Base-by-base conservation (phyloP, 2,888 invertebrate genomes). In the Iselma pallidipennis region DNA sequence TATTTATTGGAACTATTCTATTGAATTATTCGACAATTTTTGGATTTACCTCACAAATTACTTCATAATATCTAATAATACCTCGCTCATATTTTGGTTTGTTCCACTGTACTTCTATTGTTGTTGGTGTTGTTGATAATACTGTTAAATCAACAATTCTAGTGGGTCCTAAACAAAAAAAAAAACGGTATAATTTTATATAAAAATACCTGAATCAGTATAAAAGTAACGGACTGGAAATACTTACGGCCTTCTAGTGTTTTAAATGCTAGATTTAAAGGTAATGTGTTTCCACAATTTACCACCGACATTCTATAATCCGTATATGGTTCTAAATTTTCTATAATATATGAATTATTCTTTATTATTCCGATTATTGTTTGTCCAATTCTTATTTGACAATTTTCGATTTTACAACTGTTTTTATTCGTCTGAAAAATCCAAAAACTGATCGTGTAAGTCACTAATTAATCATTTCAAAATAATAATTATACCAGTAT, bases 161-260 rank as follows among this genome's bases (percentile, higher is more conserved):
- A 49, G 56, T 57, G n/a, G 71, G 69, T 55, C 26, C 71, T 71
- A 48, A 33, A 69, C 66, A 10, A 25, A 3, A 50, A 58, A 55
- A 49, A 51, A 26, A 55, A n/a, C 4, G 23, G 10, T n/a, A n/a
- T n/a, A n/a, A n/a, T n/a, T n/a, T n/a, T n/a, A n/a, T n/a, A n/a
- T n/a, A n/a, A n/a, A n/a, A n/a, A n/a, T n/a, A n/a, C n/a, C n/a
- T n/a, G n/a, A n/a, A n/a, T n/a, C n/a, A n/a, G n/a, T n/a, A n/a
- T n/a, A n/a, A n/a, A n/a, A n/a, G n/a, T n/a, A n/a, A n/a, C n/a
- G n/a, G n/a, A n/a, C n/a, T n/a, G n/a, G n/a, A n/a, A n/a, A 16
- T 51, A 45, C 45, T 21, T 21, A 45, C 45, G 9, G 10, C 45
- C 45, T 45, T 45, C 45, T 21, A 45, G 12, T 12, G 45, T 45